Percentiles rank a stretch among this genome's conserved stretches.
phyloP scores from a whole-genome alignment of 2,888 invertebrate genomes.

The Leucophenga montana region DNA sequence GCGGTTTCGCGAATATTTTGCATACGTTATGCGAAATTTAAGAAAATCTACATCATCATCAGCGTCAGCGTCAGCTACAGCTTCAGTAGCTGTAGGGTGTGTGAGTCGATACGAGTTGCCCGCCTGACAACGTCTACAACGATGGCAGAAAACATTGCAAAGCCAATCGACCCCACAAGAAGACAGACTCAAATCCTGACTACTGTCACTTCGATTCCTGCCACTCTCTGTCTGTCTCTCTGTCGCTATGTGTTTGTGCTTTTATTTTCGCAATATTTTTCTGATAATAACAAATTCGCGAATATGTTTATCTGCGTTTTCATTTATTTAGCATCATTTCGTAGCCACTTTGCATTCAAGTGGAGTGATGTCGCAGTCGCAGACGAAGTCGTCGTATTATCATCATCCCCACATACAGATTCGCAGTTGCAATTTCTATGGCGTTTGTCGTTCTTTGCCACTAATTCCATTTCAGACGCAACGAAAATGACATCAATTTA shows the following conservation, averaged over 20 bases:
- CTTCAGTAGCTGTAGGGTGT: too few species aligned
- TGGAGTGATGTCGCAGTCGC: neutral
- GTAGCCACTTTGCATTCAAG: constrained; percentile 14
- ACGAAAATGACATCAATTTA: constrained; percentile 67
- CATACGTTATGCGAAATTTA: constrained; percentile 54
- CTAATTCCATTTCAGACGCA: constrained; percentile 66
- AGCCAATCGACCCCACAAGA: neutral
- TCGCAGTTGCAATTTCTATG: constrained; percentile 25
- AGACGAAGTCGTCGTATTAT: neutral
- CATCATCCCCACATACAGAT: neutral
- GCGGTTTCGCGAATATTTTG: constrained; percentile 52
- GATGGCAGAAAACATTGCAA: neutral
- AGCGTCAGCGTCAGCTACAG: too few species aligned
- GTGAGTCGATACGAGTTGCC: neutral
- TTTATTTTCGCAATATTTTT: constrained; percentile 65
- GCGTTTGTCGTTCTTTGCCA: constrained; percentile 46
- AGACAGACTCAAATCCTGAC: neutral
- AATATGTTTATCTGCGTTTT: constrained; percentile 68
- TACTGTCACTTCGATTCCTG: neutral
- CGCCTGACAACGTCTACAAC: neutral
- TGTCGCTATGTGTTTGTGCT: constrained; percentile 3
- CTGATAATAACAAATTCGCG: constrained; percentile 69
- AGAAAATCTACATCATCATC: constrained; percentile 40
- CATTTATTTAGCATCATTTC: constrained; percentile 56
- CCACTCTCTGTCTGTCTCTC: neutral